Percentiles rank a stretch among this genome's conserved stretches.
Evolutionary conservation across 2,888 invertebrate genomes (phyloP).

Genomic region (Scotopteryx bipunctaria): DNA sequence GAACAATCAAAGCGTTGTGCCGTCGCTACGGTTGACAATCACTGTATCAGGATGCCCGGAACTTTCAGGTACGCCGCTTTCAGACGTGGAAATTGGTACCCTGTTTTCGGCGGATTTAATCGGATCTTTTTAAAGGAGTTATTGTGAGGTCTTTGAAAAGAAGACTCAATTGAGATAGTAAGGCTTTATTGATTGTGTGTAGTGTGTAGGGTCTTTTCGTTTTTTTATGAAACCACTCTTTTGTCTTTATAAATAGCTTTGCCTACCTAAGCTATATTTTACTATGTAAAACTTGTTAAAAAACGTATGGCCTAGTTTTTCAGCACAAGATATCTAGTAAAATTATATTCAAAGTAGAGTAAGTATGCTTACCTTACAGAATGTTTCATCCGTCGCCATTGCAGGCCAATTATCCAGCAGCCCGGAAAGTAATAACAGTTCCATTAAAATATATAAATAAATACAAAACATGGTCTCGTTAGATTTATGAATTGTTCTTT

Average conservation of each 20-base stretch:
- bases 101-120: constrained; percentile 17
- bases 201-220: too few species aligned
- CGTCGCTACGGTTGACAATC: constrained; percentile 23
- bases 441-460: constrained; percentile 10
- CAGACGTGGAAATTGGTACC: constrained; percentile 24
- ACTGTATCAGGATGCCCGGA: constrained; percentile 22
- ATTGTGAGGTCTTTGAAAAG: constrained; percentile 1
- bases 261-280: too few species aligned
- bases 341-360: background rate
- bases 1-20: constrained; percentile 33
- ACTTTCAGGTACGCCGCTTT: constrained; percentile 20
- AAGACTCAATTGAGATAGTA: background rate
- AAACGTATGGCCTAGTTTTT: background rate
- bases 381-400: background rate
- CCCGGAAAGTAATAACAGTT: constrained; percentile 7
- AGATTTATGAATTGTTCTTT: constrained; percentile 33
- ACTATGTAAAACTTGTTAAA: background rate
- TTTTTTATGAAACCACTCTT: too few species aligned
- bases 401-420: constrained; percentile 1
- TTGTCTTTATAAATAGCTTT: too few species aligned
- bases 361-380: background rate
- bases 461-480: constrained; percentile 26
- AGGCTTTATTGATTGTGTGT: background rate
- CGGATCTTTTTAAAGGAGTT: constrained; percentile 11
- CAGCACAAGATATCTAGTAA: background rate